Base-by-base conservation (phyloP, 2,888 invertebrate genomes). In the Syrphus vitripennis region DNA sequence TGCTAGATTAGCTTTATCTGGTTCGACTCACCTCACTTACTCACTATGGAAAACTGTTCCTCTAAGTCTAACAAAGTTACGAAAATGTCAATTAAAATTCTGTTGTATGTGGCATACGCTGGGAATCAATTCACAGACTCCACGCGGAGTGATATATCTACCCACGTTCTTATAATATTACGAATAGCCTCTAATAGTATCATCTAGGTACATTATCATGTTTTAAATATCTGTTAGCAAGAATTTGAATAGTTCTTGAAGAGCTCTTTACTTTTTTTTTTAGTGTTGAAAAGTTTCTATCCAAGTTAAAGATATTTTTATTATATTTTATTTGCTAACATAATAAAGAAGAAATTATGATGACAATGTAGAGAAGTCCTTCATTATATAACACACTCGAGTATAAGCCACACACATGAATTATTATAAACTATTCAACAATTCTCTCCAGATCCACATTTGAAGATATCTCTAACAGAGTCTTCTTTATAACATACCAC, bases 341-440 rank as follows among this genome's bases (percentile, higher is more conserved):
- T 74, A 79, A 83, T 83, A 79, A 61, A 79, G 74, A 55, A 74
- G 74, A 75, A 83, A 79, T 83, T 71, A 84, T 80, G 65, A 76
- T 37, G 80, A 76, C 76, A 77, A 55, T 63, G 31, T 72, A 34
- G 48, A 84, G 45, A 80, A 81, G 81, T 86, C 84, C 81, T 86
- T 86, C 81, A 69, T 77, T 69, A 81, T 76, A 72, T 72, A 81
- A 69, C 80, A 81, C 71, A 80, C 83, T 74, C 16, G 78, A 72
- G 82, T 53, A 75, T 75, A 75, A 31, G 40, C 19, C 16, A 55
- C 57, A 65, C 59, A 63, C 57, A 45, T 67, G 48, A 76, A 71
- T 63, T 81, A 77, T 77, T 86, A 81, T 81, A 81, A 86, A 86
- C 84, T 86, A 86, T 86, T 86, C 77, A 86, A 86, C 84, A 86